Evolutionary conservation across 2,888 invertebrate species (phyloP), one percentile per base, ranked within the genome.

Genomic region (Chromoteleia sp.): DNA sequence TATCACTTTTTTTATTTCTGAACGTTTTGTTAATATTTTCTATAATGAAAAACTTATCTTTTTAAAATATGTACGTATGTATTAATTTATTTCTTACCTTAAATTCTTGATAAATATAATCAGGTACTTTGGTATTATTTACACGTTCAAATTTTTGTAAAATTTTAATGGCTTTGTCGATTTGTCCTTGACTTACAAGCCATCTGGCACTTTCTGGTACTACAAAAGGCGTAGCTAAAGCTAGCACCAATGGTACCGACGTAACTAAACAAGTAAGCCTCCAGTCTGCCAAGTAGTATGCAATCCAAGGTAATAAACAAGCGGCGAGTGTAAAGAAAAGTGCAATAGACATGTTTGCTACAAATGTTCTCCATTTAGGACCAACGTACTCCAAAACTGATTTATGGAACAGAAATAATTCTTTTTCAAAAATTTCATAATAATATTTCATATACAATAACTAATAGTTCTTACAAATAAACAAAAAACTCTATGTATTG

Each of bases 331-430:
- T 97, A 93, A 97, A 97, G 93, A 97, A 97, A 41, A 97, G 92
- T 0, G 97, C 97, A 56, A 97, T 97, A 0, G 97, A 97, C 96
- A 97, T 96, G 91, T 97, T 97, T 17, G 97, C 97, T 0, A 97
- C 97, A 89, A 97, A 96, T 0, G 97, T 97, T 10, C 97, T 93
- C 95, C 97, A 97, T 92, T 96, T 96, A 36, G 97, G 97, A 8
- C 97, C 97, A 2, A 97, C 97, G 92, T 97, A 97, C 90, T 97
- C 97, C 82, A 97, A 89, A 39, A 97, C 97, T 97, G 92, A 21
- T 76, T 36, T 25, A 33, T 33, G 33, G 7, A 48, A 48, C 21
- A 48, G 25, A 48, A 2, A 48, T n/a, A n/a, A n/a, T n/a, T n/a
- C n/a, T n/a, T n/a, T n/a, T n/a, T n/a, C n/a, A n/a, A n/a, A n/a